phyloP scores from a whole-genome alignment of 2,888 invertebrate genomes.

The Caradrina clavipalpis region DNA sequence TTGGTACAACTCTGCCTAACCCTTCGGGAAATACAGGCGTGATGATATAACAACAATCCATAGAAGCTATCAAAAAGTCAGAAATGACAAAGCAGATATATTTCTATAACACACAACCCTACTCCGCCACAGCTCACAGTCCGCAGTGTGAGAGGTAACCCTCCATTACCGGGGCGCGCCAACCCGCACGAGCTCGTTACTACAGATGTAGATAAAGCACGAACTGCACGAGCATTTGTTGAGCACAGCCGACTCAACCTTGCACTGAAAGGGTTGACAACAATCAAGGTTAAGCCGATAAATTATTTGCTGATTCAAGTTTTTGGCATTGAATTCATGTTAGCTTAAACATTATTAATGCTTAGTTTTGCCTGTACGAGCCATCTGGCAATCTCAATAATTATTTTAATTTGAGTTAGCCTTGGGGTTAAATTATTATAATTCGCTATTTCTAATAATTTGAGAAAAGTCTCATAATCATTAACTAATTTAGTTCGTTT shows the following conservation, averaged over 20 bases:
- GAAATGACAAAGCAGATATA: background rate
- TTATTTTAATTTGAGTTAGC: too few species aligned
- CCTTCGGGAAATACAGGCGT: too few species aligned
- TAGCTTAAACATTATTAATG: background rate
- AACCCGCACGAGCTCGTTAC: constrained; percentile 10
- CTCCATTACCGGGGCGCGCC: constrained; percentile 12
- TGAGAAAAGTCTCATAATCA: too few species aligned
- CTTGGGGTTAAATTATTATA: too few species aligned
- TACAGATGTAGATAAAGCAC: constrained; percentile 50
- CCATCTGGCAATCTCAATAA: too few species aligned
- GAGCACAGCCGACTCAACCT: constrained; percentile 3
- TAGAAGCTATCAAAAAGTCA: background rate
- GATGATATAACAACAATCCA: constrained; percentile 3
- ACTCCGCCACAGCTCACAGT: background rate
- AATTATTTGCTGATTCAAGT: background rate
- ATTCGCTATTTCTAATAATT: too few species aligned
- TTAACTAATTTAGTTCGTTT: too few species aligned
- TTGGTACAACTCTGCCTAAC: too few species aligned
- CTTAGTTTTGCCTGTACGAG: too few species aligned
- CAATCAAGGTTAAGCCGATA: background rate
- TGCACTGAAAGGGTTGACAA: constrained; percentile 26
- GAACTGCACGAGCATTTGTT: constrained; percentile 32
- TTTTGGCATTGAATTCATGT: background rate
- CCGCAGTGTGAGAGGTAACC: constrained; percentile 11
- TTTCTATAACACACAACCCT: constrained; percentile 18